Conservation (phyloP, 2,797 vertebrate genomes). For the Amazonetta brasiliensis region DNA sequence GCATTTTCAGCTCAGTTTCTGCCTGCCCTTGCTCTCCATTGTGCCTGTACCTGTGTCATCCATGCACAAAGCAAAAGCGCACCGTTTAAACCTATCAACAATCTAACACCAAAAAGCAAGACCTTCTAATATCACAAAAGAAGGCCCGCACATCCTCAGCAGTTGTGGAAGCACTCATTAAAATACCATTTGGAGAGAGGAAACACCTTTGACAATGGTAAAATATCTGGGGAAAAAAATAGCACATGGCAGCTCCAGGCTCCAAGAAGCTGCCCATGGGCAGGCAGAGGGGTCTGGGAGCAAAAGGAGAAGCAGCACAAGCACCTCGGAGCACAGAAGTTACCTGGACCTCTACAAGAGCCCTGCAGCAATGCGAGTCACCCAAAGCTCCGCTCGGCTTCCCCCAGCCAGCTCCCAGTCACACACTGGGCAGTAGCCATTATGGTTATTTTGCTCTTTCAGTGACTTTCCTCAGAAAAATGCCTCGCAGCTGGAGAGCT, state of each 20-base stretch:
- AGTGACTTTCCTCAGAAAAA: background rate
- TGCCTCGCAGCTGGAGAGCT: background rate
- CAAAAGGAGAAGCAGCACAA: background rate
- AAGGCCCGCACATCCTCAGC: background rate
- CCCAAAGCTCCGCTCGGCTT: background rate
- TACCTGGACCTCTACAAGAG: background rate
- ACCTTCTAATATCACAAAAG: rapidly evolving
- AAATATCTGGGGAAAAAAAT: background rate
- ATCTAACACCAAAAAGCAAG: background rate
- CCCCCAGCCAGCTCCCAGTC: background rate
- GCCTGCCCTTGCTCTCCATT: background rate
- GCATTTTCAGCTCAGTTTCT: background rate
- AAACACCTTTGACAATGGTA: background rate
- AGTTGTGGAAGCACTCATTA: constrained; percentile 16
- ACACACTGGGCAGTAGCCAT: background rate
- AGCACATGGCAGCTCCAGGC: rapidly evolving
- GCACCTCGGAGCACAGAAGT: background rate
- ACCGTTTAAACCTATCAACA: rapidly evolving
- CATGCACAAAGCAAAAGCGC: background rate
- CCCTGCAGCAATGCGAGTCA: background rate
- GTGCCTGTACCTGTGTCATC: background rate
- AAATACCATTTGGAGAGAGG: constrained; percentile 55
- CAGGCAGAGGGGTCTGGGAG: background rate
- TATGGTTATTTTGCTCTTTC: background rate
- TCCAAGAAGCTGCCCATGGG: background rate